Evolutionary conservation across 2,797 vertebrate genomes (phyloP).

Genomic region (Remorina albescens): DNA sequence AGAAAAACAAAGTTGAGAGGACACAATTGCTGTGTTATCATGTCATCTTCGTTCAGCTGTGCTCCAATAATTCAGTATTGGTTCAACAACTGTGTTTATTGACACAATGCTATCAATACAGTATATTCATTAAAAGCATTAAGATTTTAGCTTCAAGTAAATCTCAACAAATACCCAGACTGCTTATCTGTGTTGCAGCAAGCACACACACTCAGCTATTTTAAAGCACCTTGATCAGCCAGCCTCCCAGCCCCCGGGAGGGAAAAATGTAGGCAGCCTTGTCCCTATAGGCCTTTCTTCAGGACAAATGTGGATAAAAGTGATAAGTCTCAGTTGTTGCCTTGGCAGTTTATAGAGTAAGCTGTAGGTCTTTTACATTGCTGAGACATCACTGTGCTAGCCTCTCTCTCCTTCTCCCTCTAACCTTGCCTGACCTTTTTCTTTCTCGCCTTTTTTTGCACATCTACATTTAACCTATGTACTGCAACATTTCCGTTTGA

Average conservation of each 20-base stretch:
- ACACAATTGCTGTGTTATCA: background rate
- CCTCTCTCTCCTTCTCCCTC: slow-evolving; percentile 17
- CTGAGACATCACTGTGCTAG: slow-evolving; percentile 24
- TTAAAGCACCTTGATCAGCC: slow-evolving; percentile 38
- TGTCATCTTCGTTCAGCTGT: too few species aligned
- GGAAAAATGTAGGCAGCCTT: slow-evolving; percentile 29
- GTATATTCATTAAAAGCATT: slow-evolving; percentile 12
- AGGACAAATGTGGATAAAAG: slow-evolving; percentile 57
- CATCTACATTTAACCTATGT: slow-evolving; percentile 16
- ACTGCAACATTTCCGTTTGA: slow-evolving; percentile 49
- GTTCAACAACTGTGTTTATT: background rate
- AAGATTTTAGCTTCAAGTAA: background rate
- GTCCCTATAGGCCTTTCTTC: slow-evolving; percentile 42
- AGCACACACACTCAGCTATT: slow-evolving; percentile 9
- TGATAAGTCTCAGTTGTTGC: slow-evolving; percentile 56
- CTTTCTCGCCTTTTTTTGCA: slow-evolving; percentile 41
- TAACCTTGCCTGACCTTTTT: slow-evolving; percentile 60
- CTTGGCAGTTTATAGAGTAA: slow-evolving; percentile 49
- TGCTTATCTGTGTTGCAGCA: slow-evolving; percentile 6
- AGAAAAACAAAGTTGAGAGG: too few species aligned
- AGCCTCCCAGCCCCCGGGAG: slow-evolving; percentile 25
- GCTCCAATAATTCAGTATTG: too few species aligned
- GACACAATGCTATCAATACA: slow-evolving; percentile 1
- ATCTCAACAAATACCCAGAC: background rate
- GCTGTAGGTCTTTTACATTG: slow-evolving; percentile 32